Base-by-base conservation (phyloP, 2,113 vertebrate species). In the Ammodytes dubius region DNA sequence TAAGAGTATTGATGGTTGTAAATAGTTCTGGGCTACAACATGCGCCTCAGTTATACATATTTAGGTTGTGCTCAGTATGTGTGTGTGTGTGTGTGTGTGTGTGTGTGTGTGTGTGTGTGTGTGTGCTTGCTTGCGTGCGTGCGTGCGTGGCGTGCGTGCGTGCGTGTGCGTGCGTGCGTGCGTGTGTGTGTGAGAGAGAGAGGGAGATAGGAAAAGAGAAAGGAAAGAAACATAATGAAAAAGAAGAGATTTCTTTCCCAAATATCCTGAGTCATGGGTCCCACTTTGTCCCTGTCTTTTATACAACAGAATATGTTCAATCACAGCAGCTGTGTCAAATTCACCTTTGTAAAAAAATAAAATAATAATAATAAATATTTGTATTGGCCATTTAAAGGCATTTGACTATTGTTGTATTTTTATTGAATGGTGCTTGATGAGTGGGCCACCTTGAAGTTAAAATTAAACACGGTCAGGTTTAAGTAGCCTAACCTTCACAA, bases 361-460 rank as follows among this genome's bases (percentile, higher is more conserved):
- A 70, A 73, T 1, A 50, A 27, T 27, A 59, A 8, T 42, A 93
- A 90, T 88, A 93, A 93, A 91, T 82, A 92, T 93, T 94, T 95
- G 92, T 92, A 94, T 66, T 61, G 76, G 84, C 59, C 69, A 88
- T 87, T 91, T 74, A 37, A 80, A 78, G 2, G 74, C 14, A 57
- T 71, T 72, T 56, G 46, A 68, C 70, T 59, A 50, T 59, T 72
- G 35, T 47, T 52, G 5, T 77, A 7, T 39, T 83, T 75, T 63
- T 50, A 19, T 75, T 27, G 43, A 8, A 12, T 53, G 3, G 15
- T 6, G 0, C 14, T 43, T 63, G 7, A 70, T 37, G 17, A 45
- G n/a, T 9, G 1, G 10, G n/a, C 46, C 6, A 17, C 13, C 4
- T 59, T 11, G 27, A 13, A 40, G 47, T 2, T 7, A 49, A 6